phyloP scores from a whole-genome alignment of 2,797 vertebrate genomes.

The Trachurus trachurus region DNA sequence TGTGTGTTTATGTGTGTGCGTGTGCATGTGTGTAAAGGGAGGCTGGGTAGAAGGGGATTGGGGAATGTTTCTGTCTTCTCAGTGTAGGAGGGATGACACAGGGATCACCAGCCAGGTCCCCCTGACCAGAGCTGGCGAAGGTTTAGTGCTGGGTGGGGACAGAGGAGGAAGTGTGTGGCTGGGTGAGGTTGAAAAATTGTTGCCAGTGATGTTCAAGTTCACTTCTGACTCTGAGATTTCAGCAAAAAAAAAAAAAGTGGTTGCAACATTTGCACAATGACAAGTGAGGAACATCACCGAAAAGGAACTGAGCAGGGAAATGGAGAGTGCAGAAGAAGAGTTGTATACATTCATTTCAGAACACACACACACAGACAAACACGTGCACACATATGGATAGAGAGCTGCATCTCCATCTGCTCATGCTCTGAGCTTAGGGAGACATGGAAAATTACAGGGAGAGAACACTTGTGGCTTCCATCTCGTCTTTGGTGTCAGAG shows the following conservation, averaged over 20 bases:
- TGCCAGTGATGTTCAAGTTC: constrained; percentile 51
- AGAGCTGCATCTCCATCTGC: constrained; percentile 79
- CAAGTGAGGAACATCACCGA: constrained; percentile 27
- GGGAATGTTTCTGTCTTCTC: constrained; percentile 53
- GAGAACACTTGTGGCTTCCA: constrained; percentile 77
- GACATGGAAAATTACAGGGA: constrained; percentile 82
- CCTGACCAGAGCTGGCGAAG: constrained; percentile 53
- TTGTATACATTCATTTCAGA: constrained; percentile 56
- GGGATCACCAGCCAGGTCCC: constrained; percentile 52
- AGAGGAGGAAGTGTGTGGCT: constrained; percentile 23
- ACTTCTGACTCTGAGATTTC: constrained; percentile 42
- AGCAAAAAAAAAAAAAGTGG: constrained; percentile 20
- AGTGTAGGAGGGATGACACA: constrained; percentile 53
- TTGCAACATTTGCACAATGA: constrained; percentile 55
- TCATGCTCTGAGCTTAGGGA: constrained; percentile 67
- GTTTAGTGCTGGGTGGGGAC: constrained; percentile 23
- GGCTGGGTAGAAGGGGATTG: constrained; percentile 34
- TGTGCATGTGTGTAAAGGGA: constrained; percentile 1
- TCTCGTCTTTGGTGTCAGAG: constrained; percentile 77
- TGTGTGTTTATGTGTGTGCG: background rate
- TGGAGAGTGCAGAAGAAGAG: constrained; percentile 40
- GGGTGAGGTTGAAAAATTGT: constrained; percentile 16
- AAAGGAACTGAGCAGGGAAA: constrained; percentile 65
- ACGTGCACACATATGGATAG: constrained; percentile 44
- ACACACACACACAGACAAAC: constrained; percentile 28